Percentiles rank a stretch among this genome's conserved stretches.
These are phyloP conservation scores for Xiphias gladius DNA, from an alignment of 2,113 vertebrate genomes.

Conservation along the genomic window DNA sequence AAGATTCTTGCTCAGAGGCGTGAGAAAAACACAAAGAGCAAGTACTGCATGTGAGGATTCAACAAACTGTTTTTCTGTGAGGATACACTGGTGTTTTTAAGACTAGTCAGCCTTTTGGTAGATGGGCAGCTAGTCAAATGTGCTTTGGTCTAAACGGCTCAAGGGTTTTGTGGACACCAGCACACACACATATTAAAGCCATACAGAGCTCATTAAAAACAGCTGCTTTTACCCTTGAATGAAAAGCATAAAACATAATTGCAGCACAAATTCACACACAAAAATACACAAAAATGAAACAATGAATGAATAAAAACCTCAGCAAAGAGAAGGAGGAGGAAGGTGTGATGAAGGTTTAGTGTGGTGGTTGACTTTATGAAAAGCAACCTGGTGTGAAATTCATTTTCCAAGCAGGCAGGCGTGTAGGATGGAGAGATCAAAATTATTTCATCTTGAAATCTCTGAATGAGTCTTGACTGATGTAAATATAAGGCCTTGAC, in stretches of 20 bases:
- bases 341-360: not conserved
- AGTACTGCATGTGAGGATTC: not conserved
- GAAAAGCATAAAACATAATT: slow-evolving; percentile 12
- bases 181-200: slow-evolving; percentile 14
- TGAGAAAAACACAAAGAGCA: slow-evolving; percentile 15
- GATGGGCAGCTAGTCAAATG: slow-evolving; percentile 39
- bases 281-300: slow-evolving; percentile 7
- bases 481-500: not conserved
- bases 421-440: not conserved
- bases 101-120: slow-evolving; percentile 1
- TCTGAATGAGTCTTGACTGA: not conserved
- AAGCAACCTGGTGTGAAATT: not conserved
- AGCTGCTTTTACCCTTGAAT: slow-evolving; percentile 8
- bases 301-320: slow-evolving; percentile 10
- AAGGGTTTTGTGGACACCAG: slow-evolving; percentile 24
- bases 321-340: not conserved
- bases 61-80: not conserved
- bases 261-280: not conserved
- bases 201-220: slow-evolving; percentile 45
- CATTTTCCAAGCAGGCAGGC: not conserved
- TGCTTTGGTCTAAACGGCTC: not conserved
- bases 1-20: not conserved
- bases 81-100: not conserved
- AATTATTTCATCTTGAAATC: not conserved
- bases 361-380: not conserved